Percentiles rank a stretch among this genome's conserved stretches.
These are phyloP conservation scores for Acanthisitta chloris DNA, from an alignment of 2,113 vertebrate genomes.

Conservation along the genomic window DNA sequence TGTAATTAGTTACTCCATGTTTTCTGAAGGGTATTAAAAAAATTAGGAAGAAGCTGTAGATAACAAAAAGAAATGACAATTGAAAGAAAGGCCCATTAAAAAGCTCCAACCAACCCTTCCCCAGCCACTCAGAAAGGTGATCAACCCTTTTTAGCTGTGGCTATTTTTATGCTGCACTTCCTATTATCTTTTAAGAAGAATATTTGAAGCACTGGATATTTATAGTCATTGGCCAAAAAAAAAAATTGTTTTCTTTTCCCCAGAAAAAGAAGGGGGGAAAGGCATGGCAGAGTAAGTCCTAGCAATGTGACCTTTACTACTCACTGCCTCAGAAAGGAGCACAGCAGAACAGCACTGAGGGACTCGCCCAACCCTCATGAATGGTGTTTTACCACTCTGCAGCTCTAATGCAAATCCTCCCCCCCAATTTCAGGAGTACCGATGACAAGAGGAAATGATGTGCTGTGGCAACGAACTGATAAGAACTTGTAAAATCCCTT, in stretches of 20 bases:
- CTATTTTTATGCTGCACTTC: constrained; percentile 49
- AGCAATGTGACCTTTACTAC: constrained; percentile 44
- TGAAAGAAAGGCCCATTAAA: background rate
- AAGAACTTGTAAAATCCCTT: constrained; percentile 66
- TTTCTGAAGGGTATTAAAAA: background rate
- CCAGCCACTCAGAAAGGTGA: background rate
- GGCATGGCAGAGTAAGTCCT: background rate
- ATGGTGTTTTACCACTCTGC: constrained; percentile 15
- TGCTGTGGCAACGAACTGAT: constrained; percentile 57
- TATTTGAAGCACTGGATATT: constrained; percentile 32
- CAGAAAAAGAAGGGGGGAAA: background rate
- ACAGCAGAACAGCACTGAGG: background rate
- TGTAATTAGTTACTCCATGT: background rate
- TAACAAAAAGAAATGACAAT: background rate
- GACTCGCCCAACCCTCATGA: background rate
- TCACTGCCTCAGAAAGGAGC: background rate
- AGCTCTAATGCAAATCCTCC: constrained; percentile 1
- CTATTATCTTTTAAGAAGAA: background rate
- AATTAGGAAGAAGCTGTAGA: background rate
- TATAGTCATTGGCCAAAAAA: constrained; percentile 8
- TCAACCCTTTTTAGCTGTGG: background rate
- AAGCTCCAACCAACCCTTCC: background rate
- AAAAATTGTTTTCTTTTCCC: background rate
- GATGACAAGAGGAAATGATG: constrained; percentile 68
- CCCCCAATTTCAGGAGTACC: constrained; percentile 24